Conservation (phyloP, 1,140 invertebrate genomes). For the Steinernema khuongi region DNA sequence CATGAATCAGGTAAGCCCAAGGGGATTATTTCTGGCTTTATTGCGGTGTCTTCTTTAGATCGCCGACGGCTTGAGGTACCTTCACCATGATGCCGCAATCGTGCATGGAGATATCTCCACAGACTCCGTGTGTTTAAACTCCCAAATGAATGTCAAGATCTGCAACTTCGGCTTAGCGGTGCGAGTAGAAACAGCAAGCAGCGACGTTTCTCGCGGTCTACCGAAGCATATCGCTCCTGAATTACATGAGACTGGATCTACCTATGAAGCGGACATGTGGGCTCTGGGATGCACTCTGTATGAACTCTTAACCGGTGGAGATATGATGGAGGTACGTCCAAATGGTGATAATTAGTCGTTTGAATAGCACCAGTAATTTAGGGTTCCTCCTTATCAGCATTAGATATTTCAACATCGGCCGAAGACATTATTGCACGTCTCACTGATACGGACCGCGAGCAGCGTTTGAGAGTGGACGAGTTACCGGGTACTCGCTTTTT, state of each 20-base stretch:
- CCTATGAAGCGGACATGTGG: conserved; percentile 92
- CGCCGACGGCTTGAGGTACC: background rate
- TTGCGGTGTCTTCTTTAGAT: background rate
- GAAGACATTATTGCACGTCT: background rate
- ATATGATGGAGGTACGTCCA: background rate
- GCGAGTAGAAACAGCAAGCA: background rate
- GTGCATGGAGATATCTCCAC: background rate
- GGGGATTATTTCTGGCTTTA: background rate
- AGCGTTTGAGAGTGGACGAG: background rate
- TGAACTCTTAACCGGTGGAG: conserved; percentile 32
- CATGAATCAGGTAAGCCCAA: background rate
- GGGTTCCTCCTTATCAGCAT: background rate
- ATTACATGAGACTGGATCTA: conserved; percentile 86
- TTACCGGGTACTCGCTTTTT: background rate
- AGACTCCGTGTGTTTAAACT: background rate
- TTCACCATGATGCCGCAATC: background rate
- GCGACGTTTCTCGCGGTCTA: background rate
- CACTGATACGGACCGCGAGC: background rate
- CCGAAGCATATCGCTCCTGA: conserved; percentile 64
- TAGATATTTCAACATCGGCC: background rate
- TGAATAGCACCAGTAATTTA: background rate
- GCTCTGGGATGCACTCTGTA: conserved; percentile 75
- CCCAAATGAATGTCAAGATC: background rate
- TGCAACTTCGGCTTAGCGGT: background rate
- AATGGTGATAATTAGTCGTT: background rate